phyloP scores from a whole-genome alignment of 2,888 invertebrate genomes.

The Melanargia galathea region DNA sequence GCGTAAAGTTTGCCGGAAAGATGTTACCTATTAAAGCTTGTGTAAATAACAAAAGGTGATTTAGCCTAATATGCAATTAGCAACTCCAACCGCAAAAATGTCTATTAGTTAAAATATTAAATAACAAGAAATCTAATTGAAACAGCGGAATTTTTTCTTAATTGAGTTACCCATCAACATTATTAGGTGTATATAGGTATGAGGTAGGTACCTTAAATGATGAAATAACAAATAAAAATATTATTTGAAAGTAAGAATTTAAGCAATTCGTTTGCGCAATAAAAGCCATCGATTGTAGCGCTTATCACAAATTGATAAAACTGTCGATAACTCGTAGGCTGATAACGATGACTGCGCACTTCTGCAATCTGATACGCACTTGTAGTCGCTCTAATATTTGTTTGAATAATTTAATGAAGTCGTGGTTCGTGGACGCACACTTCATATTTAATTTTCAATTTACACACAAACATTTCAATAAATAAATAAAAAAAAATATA shows the following conservation, averaged over 20 bases:
- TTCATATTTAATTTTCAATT: background rate
- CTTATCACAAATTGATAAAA: slow-evolving; percentile 20
- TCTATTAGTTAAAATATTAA: too few relatives aligned
- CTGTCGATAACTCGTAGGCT: slow-evolving; percentile 24
- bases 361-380: slow-evolving; percentile 22
- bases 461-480: background rate
- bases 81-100: too few relatives aligned
- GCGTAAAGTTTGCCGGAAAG: too few relatives aligned
- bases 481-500: too few relatives aligned
- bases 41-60: too few relatives aligned
- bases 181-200: background rate
- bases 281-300: slow-evolving; percentile 33
- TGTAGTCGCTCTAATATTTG: background rate
- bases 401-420: background rate
- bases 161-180: background rate
- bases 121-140: background rate
- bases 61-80: too few relatives aligned
- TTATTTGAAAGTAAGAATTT: slow-evolving; percentile 27
- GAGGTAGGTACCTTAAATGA: background rate
- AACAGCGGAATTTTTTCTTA: background rate
- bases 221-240: slow-evolving; percentile 6
- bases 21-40: too few relatives aligned
- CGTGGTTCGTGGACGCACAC: background rate
- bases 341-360: background rate
- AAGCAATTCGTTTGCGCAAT: slow-evolving; percentile 34